Base-by-base conservation (phyloP, 1,140 invertebrate genomes). In the Halictus rubicundus region DNA sequence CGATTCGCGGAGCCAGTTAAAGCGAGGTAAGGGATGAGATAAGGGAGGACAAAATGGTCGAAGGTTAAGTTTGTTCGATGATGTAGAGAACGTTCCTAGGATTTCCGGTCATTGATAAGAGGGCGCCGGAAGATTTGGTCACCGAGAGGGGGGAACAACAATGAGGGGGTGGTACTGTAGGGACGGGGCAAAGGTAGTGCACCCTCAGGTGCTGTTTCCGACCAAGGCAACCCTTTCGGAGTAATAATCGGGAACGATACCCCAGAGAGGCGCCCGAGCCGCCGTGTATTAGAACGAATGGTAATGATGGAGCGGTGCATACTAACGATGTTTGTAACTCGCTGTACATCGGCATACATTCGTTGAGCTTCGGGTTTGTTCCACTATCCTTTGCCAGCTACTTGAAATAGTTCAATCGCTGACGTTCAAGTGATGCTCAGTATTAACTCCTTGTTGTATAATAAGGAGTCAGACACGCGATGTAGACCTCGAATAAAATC, bases 161-260 rank as follows among this genome's bases (percentile, higher is more conserved):
- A 73, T 10, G 25, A 54, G 16, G 27, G 82, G 27, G 25, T 70
- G 65, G 65, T 68, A 25, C 69, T 77, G n/a, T 42, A 61, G 39
- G 71, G 76, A 74, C 70, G 27, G 68, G 64, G 71, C 66, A 66
- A 84, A 80, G 79, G 86, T 87, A 89, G 86, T 89, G 85, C 88
- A 92, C 90, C 91, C 91, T 90, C 88, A 92, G 92, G 91, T 92
- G 82, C 88, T 89, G 84, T 92, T 92, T 78, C 84, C 79, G 68
- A 39, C 77, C 80, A 79, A 72, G 68, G 84, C 88, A 92, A 92
- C 91, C 92, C 92, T 91, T 92, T 91, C 87, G 82, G 87, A 79
- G 90, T 92, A 92, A 92, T 92, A 92, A 91, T 90, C 90, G 89
- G 78, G 85, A 92, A 92, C 90, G 92, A 90, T 88, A 82, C 92